A percentile compares a stretch with the other conserved stretches of the same genome.
These are phyloP conservation scores for Nyctalus aviator DNA, from an alignment of 2,797 vertebrate species.

Conservation along the genomic window DNA sequence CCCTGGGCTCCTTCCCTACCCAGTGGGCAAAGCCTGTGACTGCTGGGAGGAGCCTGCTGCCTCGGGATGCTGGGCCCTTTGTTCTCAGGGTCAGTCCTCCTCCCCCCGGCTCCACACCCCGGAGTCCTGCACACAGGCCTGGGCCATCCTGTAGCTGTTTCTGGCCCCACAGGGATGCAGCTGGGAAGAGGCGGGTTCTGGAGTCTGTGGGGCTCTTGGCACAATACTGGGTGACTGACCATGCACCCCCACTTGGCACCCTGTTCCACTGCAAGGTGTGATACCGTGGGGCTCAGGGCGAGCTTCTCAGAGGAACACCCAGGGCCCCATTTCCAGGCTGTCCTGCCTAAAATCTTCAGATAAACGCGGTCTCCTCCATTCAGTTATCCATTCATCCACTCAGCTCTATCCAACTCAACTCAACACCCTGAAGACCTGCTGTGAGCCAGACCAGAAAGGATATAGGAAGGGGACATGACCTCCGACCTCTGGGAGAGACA, in stretches of 20 bases:
- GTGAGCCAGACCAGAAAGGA: background rate
- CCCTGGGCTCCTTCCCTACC: accelerated
- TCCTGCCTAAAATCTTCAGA: accelerated
- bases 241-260: background rate
- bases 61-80: accelerated
- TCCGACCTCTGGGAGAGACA: background rate
- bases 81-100: background rate
- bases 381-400: background rate
- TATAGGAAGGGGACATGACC: accelerated
- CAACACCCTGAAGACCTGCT: accelerated
- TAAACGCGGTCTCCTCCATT: background rate
- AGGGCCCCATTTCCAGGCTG: background rate
- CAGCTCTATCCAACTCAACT: background rate
- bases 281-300: accelerated
- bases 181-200: accelerated
- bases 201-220: background rate
- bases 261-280: accelerated
- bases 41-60: background rate
- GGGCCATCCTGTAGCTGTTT: background rate
- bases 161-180: background rate
- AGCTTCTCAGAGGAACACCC: background rate
- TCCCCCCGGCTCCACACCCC: accelerated
- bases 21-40: accelerated
- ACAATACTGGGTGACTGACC: background rate
- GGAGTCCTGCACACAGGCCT: background rate